phyloP scores from a whole-genome alignment of 2,113 vertebrate species.

The Alectura lathami region DNA sequence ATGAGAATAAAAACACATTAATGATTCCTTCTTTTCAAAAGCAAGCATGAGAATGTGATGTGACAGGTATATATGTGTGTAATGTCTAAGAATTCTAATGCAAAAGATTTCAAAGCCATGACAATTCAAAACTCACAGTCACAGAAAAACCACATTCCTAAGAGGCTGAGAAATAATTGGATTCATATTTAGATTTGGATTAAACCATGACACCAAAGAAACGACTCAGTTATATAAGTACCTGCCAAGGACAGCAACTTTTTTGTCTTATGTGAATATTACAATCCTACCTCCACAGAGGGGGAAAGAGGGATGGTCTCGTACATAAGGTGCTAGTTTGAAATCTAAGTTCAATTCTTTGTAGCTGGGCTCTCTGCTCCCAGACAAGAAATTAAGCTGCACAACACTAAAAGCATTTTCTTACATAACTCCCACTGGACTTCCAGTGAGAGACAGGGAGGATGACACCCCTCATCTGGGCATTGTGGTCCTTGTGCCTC shows the following conservation, averaged over 20 bases:
- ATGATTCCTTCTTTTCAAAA: constrained; percentile 44
- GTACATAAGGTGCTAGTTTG: not conserved
- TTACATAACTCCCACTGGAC: not conserved
- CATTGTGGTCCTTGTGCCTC: not conserved
- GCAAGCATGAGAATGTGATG: not conserved
- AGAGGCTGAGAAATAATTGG: not conserved
- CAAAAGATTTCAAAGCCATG: constrained; percentile 39
- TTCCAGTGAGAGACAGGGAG: not conserved
- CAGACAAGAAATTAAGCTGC: not conserved
- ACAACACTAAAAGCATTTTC: not conserved
- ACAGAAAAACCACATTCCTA: constrained; percentile 21
- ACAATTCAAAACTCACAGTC: not conserved
- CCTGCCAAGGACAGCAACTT: not conserved
- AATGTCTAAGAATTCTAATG: constrained; percentile 4
- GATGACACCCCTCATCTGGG: not conserved
- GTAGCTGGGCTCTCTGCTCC: not conserved
- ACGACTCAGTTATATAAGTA: not conserved
- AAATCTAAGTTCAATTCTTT: not conserved
- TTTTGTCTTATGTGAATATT: not conserved
- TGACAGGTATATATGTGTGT: constrained; percentile 18
- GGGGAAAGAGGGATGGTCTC: not conserved
- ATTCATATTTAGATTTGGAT: constrained; percentile 11
- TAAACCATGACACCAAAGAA: constrained; percentile 8
- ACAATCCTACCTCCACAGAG: not conserved
- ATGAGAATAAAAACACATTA: not conserved